Conservation (phyloP, 2,797 vertebrate species). For the Limosa lapponica region DNA sequence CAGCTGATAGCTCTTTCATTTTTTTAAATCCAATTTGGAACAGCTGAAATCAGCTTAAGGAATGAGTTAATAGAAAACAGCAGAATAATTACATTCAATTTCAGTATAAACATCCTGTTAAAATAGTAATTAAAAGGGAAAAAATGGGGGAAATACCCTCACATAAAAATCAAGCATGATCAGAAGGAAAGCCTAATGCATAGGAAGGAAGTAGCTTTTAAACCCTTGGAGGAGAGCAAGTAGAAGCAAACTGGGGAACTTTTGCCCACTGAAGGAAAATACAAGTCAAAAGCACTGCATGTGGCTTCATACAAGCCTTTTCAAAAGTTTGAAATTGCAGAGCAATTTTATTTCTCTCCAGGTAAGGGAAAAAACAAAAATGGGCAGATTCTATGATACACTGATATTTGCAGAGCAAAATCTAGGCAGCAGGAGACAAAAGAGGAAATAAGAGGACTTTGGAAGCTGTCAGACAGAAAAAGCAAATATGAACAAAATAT, state of each 20-base stretch:
- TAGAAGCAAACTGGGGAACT: neutral
- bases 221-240: neutral
- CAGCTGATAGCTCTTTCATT: neutral
- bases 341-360: neutral
- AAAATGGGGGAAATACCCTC: neutral
- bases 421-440: neutral
- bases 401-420: neutral
- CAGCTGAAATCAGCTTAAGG: neutral
- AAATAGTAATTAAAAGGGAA: neutral
- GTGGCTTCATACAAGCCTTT: neutral
- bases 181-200: neutral
- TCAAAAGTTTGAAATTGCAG: neutral
- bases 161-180: neutral
- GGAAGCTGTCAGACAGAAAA: neutral
- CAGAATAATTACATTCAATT: neutral
- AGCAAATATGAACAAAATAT: neutral
- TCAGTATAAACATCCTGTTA: neutral
- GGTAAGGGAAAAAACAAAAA: neutral
- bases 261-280: neutral
- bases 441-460: neutral
- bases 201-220: neutral
- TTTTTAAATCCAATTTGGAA: conserved; percentile 10
- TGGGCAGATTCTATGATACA: neutral
- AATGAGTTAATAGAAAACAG: conserved; percentile 17
- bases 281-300: neutral